Conservation (phyloP, 2,113 vertebrate genomes). For the Bubo bubo region DNA sequence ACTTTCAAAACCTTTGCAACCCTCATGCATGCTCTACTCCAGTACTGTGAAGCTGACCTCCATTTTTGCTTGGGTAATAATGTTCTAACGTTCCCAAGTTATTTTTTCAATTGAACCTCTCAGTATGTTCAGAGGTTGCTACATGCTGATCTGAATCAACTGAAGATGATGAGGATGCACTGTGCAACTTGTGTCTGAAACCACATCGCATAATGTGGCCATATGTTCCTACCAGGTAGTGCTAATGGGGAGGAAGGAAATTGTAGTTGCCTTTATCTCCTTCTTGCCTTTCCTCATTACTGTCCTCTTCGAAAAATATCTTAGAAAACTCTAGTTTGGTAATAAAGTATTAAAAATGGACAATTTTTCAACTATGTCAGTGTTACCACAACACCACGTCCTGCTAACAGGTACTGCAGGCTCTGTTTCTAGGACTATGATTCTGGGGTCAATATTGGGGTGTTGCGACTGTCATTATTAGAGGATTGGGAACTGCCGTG, state of each 20-base stretch:
- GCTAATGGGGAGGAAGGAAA: background rate
- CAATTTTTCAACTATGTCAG: background rate
- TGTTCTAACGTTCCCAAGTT: background rate
- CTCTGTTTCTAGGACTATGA: background rate
- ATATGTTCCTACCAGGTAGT: background rate
- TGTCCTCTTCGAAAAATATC: background rate
- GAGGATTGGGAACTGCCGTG: background rate
- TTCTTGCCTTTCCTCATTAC: background rate
- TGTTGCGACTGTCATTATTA: background rate
- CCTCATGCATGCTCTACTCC: background rate
- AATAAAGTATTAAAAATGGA: background rate
- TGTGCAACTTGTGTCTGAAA: background rate
- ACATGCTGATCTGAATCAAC: background rate
- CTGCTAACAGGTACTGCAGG: background rate
- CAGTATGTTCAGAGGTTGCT: background rate
- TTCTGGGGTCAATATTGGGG: background rate
- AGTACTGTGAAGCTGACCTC: background rate
- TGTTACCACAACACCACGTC: background rate
- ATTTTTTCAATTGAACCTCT: background rate
- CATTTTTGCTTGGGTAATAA: background rate
- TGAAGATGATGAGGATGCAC: background rate
- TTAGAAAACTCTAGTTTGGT: background rate
- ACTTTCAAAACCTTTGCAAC: background rate
- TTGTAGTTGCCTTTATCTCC: background rate
- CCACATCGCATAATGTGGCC: accelerated